Percentiles rank a stretch among this genome's conserved stretches.
Conservation (phyloP, 1,140 invertebrate species). For the Chlorops oryzae region DNA sequence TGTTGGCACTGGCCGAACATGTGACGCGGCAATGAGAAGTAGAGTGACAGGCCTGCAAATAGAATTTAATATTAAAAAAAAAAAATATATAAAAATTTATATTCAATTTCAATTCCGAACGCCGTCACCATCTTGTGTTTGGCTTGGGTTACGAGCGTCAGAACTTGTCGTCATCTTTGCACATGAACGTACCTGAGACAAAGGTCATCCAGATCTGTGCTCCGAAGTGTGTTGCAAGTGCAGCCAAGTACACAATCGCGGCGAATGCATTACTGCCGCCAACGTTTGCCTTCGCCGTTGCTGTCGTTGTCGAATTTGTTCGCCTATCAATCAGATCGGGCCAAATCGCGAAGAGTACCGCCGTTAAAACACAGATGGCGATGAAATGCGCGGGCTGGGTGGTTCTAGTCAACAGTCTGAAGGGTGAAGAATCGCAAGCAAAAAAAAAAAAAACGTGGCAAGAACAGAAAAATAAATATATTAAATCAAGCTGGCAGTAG, state of each 20-base stretch:
- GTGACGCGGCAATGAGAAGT: slow-evolving; percentile 73
- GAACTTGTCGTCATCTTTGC: too few relatives aligned
- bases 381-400: slow-evolving; percentile 71
- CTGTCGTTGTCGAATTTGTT: slow-evolving; percentile 24
- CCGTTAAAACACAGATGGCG: slow-evolving; percentile 57
- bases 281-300: not conserved
- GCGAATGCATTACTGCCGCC: slow-evolving; percentile 31
- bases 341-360: slow-evolving; percentile 55
- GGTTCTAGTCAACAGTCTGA: slow-evolving; percentile 61
- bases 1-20: slow-evolving; percentile 76
- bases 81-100: slow-evolving; percentile 5
- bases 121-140: too few relatives aligned
- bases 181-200: slow-evolving; percentile 60
- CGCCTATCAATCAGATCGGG: slow-evolving; percentile 47
- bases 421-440: slow-evolving; percentile 25
- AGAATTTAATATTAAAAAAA: slow-evolving; percentile 7
- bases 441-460: slow-evolving; percentile 4
- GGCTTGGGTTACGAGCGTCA: too few relatives aligned
- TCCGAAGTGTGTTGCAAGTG: slow-evolving; percentile 71
- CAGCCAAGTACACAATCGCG: slow-evolving; percentile 62
- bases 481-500: too few relatives aligned
- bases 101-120: too few relatives aligned
- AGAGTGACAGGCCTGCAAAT: slow-evolving; percentile 67
- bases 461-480: slow-evolving; percentile 6
- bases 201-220: slow-evolving; percentile 86